Percentiles rank a stretch among this genome's conserved stretches.
These are phyloP conservation scores for Tridacna crocea DNA, from an alignment of 2,888 invertebrate species.

Conservation along the genomic window DNA sequence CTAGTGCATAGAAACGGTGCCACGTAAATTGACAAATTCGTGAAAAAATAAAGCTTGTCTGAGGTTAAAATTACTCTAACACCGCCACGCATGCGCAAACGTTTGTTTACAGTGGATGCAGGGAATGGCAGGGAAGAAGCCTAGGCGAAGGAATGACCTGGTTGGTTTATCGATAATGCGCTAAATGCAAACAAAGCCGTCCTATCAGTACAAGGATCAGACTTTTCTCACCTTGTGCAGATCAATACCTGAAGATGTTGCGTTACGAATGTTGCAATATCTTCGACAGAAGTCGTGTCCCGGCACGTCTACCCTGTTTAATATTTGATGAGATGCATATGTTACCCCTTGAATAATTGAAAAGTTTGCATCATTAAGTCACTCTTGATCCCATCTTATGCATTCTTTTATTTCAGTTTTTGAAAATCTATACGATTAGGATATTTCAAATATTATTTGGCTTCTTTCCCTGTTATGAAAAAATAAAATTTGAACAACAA, in stretches of 20 bases:
- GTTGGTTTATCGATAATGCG: conserved; percentile 35
- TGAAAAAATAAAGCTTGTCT: background rate
- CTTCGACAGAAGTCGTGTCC: conserved; percentile 2
- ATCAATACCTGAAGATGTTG: too few species aligned
- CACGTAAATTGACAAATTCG: background rate
- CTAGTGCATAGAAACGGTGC: too few species aligned
- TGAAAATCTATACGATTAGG: too few species aligned
- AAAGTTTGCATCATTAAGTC: background rate
- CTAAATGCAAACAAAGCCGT: too few species aligned
- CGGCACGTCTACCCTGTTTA: conserved; percentile 8
- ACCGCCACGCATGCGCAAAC: conserved; percentile 61
- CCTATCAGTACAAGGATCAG: too few species aligned
- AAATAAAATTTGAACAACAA: too few species aligned
- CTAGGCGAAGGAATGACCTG: conserved; percentile 57
- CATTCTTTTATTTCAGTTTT: too few species aligned
- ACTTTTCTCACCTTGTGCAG: too few species aligned
- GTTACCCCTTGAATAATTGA: conserved; percentile 9
- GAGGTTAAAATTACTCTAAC: background rate
- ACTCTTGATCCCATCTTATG: too few species aligned
- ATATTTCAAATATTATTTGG: too few species aligned
- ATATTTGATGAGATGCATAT: conserved; percentile 21
- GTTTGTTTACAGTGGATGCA: conserved; percentile 68
- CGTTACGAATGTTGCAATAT: too few species aligned
- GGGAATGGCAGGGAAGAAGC: conserved; percentile 67
- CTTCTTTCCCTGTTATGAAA: too few species aligned